Base-by-base conservation (phyloP, 2,888 invertebrate genomes). In the Ichneumoninae sp. region DNA sequence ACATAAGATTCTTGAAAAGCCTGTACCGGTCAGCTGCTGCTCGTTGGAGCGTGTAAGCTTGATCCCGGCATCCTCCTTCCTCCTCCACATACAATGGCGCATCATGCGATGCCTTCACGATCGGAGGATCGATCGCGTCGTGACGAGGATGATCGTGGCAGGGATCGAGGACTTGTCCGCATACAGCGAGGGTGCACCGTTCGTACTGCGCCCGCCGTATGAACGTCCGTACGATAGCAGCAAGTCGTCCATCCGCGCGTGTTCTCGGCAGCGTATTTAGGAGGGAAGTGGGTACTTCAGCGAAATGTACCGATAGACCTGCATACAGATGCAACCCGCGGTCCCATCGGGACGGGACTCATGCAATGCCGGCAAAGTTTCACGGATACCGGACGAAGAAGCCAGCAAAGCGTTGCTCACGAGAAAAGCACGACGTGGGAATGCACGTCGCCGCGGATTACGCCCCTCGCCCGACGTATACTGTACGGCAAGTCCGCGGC, bases 361-460 rank as follows among this genome's bases (percentile, higher is more conserved):
- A 26, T 66, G 66, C 66, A 22, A 44, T 40, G 40, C 22, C 62
- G 66, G 36, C 65, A 8, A 52, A 66, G 52, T 66, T 26, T 52
- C 52, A 36, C 40, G 13, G 22, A 62, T 62, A 30, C 10, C 36
- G 4, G n/a, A 76, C 16, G 22, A 52, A 26, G 66, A n/a, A 33
- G 13, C 47, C 66, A 6, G 22, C 36, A 22, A 8, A 44, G 70
- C 52, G 62, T 44, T 70, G 62, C 65, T 81, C 78, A 71, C 74
- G 84, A 79, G 54, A 87, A 89, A 89, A 88, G 86, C 89, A 89
- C 88, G 88, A 91, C 91, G 91, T 91, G 91, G 91, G 91, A 91
- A 91, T 88, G 87, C 89, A 90, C 91, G 90, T 92, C 90, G 90
- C 91, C 88, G 91, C 91, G 91, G 89, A 92, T 91, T 91, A 91